Percentiles rank a stretch among this genome's conserved stretches.
phyloP scores from a whole-genome alignment of 1,140 invertebrate species.

The Drosophila micromelanica region DNA sequence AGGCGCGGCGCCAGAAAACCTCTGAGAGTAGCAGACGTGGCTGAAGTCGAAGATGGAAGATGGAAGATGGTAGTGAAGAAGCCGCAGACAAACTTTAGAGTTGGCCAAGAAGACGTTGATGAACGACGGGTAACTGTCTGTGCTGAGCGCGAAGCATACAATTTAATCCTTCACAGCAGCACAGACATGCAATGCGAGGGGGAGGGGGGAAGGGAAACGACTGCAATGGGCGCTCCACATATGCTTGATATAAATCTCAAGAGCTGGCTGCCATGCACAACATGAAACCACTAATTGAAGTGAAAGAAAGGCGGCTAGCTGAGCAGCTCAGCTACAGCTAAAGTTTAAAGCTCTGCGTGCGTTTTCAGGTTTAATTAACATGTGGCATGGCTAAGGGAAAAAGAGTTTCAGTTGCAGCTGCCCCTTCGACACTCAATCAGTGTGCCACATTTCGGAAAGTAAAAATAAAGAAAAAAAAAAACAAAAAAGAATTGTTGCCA shows the following conservation, averaged over 20 bases:
- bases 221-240: conserved; percentile 51
- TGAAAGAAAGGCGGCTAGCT: conserved; percentile 64
- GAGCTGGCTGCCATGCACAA: conserved; percentile 68
- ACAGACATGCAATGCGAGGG: conserved; percentile 46
- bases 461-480: background rate
- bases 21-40: conserved; percentile 26
- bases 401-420: conserved; percentile 25
- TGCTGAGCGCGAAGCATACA: conserved; percentile 45
- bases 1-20: conserved; percentile 30
- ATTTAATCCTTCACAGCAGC: conserved; percentile 66
- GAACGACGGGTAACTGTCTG: conserved; percentile 54
- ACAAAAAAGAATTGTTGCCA: conserved; percentile 32
- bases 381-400: conserved; percentile 41
- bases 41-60: conserved; percentile 7
- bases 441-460: conserved; percentile 18
- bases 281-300: conserved; percentile 82
- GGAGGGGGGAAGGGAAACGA: background rate
- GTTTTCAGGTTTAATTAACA: conserved; percentile 57
- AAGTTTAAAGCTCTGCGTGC: conserved; percentile 22
- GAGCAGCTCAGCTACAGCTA: conserved; percentile 16
- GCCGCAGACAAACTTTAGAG: conserved; percentile 48
- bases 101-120: conserved; percentile 64
- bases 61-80: conserved; percentile 35
- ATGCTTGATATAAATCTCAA: conserved; percentile 78
- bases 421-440: conserved; percentile 42